Evolutionary conservation across 2,888 invertebrate genomes (phyloP).

Genomic region (Cephus sareptanus): DNA sequence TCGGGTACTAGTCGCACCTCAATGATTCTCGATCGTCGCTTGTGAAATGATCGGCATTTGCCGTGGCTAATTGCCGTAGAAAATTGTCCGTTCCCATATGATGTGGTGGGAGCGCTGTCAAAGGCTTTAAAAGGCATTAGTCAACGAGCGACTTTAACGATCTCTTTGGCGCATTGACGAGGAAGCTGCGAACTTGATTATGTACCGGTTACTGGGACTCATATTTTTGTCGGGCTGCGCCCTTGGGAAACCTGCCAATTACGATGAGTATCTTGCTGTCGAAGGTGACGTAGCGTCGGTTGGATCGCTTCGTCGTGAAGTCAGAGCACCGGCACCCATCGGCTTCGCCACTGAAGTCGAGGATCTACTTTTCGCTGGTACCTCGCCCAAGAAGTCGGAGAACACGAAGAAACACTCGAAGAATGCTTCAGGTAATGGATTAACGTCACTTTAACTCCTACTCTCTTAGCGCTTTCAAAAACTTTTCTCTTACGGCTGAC

Average conservation of each 20-base stretch:
- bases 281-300: constrained; percentile 37
- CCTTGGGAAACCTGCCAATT: constrained; percentile 31
- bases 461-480: not conserved
- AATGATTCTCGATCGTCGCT: constrained; percentile 33
- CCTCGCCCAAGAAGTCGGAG: constrained; percentile 37
- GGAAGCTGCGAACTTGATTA: constrained; percentile 3
- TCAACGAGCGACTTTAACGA: constrained; percentile 14
- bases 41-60: not conserved
- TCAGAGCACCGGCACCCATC: constrained; percentile 37
- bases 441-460: not conserved
- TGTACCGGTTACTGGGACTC: not conserved
- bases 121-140: constrained; percentile 22
- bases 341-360: constrained; percentile 33
- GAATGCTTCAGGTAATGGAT: constrained; percentile 32
- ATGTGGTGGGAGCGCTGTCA: constrained; percentile 21
- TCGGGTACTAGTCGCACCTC: constrained; percentile 30
- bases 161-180: not conserved
- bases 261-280: constrained; percentile 28
- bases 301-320: constrained; percentile 39
- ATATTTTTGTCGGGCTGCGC: constrained; percentile 21
- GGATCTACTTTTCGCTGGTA: constrained; percentile 46
- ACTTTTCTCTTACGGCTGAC: not conserved
- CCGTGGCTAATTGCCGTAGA: not conserved
- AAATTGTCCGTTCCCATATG: not conserved
- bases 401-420: constrained; percentile 31